Base-by-base conservation (phyloP, 2,113 vertebrate genomes). In the Nyctereutes procyonoides region DNA sequence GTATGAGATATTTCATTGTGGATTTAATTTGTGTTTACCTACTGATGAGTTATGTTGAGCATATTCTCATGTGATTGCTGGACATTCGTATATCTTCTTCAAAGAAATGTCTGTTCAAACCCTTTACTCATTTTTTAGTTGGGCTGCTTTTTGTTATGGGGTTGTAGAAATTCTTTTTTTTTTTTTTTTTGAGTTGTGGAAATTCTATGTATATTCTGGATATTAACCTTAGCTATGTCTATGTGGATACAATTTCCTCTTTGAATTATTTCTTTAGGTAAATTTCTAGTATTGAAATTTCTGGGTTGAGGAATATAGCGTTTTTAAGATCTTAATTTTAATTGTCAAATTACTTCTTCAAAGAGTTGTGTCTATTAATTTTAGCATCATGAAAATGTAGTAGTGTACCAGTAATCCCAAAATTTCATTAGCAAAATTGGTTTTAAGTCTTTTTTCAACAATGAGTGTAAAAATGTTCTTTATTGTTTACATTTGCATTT, bases 261-360 rank as follows among this genome's bases (percentile, higher is more conserved):
- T 63, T 90, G 10, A 94, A 73, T 85, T 93, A 60, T 77, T 95
- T 81, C 19, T 60, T 93, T 62, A 77, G 32, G 30, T 74, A 85
- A 81, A 86, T 88, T 90, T 79, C 26, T 3, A 81, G 85, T 14
- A 85, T 77, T 95, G 32, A 8, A 88, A 86, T 87, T 71, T 95
- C 81, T 94, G 28, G 32, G 22, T 83, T 67, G 30, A 87, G 67
- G 30, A 80, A 51, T n/a, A 74, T 10, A 58, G 58, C 4, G 22
- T 92, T 76, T 96, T 90, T 26, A 95, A 93, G 48, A 93, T 95
- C 38, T 93, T 96, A 35, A 92, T 32, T 89, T 92, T 67, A 83
- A 48, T 79, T 73, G n/a, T 35, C 58, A 96, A 84, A 86, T 83
- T 95, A 24, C 11, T 69, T 85, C 63, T 91, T 93, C 35, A 53